phyloP scores from a whole-genome alignment of 2,888 invertebrate genomes.

The Amblyjoppa fuscipennis region DNA sequence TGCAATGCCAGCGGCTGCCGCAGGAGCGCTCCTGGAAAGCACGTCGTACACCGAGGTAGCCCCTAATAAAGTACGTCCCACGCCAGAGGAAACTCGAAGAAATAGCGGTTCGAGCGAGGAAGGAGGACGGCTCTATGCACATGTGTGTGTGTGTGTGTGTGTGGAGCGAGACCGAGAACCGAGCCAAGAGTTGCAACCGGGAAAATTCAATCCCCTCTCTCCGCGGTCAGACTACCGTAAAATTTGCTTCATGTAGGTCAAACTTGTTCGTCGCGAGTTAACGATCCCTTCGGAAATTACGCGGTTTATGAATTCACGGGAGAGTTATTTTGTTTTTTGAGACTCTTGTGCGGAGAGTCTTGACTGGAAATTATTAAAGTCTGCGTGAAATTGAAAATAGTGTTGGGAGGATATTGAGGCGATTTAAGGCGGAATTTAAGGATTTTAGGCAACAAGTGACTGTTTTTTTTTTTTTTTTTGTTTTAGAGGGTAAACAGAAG shows the following conservation, averaged over 20 bases:
- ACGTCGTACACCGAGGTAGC: conserved; percentile 31
- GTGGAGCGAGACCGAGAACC: neutral
- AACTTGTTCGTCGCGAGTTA: conserved; percentile 15
- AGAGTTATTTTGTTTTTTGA: neutral
- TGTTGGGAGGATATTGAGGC: no score
- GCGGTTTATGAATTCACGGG: neutral
- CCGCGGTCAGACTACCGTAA: neutral
- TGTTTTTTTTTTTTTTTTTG: no score
- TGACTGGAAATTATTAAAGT: no score
- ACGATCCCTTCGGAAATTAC: conserved; percentile 22
- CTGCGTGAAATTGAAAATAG: no score
- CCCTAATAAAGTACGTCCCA: conserved; percentile 21
- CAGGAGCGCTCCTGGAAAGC: conserved; percentile 22
- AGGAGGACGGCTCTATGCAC: conserved; percentile 8
- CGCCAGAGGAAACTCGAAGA: conserved; percentile 44
- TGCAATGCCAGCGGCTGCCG: conserved; percentile 11
- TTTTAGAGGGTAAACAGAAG: no score
- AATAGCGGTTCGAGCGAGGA: conserved; percentile 31
- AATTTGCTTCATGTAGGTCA: conserved; percentile 51
- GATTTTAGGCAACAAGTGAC: no score
- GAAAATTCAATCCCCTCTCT: conserved; percentile 43
- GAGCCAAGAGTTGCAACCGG: conserved; percentile 4
- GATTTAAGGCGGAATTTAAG: no score
- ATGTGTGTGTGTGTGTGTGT: no score
- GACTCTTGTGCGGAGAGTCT: no score